Evolutionary conservation across 2,888 invertebrate genomes (phyloP).

Genomic region (Drosophila pseudotalamancana): DNA sequence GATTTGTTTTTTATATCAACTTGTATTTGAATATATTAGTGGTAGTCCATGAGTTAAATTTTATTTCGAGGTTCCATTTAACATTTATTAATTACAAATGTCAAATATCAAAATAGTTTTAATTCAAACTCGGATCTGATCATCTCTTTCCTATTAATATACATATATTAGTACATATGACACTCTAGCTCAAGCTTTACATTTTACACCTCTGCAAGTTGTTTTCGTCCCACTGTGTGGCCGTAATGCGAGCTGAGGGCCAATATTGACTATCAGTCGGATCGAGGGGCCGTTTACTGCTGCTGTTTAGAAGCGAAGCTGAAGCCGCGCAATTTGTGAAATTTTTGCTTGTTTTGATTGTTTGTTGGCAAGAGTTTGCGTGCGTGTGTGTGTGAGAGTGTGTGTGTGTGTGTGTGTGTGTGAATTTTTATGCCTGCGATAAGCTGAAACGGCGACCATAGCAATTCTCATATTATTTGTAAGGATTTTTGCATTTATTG

Average conservation of each 20-base stretch:
- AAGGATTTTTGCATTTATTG: constrained; percentile 80
- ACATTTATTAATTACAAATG: neutral
- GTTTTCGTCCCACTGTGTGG: constrained; percentile 36
- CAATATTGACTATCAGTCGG: constrained; percentile 40
- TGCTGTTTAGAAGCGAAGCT: constrained; percentile 63
- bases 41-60: no score
- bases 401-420: constrained; percentile 31
- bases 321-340: constrained; percentile 76
- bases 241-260: constrained; percentile 41
- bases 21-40: no score
- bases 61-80: no score
- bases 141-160: no score
- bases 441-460: constrained; percentile 73
- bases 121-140: no score
- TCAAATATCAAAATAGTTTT: neutral
- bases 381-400: neutral
- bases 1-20: no score
- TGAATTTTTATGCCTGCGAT: constrained; percentile 72
- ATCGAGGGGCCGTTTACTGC: constrained; percentile 52
- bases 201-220: neutral
- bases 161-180: no score
- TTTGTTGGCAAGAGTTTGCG: constrained; percentile 43
- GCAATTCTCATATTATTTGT: constrained; percentile 79
- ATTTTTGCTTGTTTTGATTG: constrained; percentile 76
- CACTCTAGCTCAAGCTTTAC: neutral